phyloP scores from a whole-genome alignment of 1,140 invertebrate species.

The Phymorhynchus buccinoides region DNA sequence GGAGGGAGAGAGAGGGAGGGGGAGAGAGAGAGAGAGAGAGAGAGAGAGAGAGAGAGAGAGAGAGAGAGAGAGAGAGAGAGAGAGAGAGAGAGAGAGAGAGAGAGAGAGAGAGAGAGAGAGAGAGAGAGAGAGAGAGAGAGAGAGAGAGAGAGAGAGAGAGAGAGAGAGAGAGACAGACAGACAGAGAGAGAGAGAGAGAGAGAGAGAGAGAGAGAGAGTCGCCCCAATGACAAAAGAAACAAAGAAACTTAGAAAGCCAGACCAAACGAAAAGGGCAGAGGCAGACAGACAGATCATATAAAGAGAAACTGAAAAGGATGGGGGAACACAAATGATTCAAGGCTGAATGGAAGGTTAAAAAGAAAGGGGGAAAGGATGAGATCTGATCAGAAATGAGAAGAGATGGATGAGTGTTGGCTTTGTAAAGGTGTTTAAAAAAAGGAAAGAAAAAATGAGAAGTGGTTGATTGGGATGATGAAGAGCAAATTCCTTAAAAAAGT shows the following conservation, averaged over 20 bases:
- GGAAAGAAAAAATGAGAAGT: conserved; percentile 12
- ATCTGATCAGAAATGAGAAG: not conserved
- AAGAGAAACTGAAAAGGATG: not conserved
- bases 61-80: conserved; percentile 19
- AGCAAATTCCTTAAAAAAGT: too few relatives aligned
- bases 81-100: conserved; percentile 17
- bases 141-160: conserved; percentile 28
- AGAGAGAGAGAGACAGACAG: not conserved
- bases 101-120: conserved; percentile 26
- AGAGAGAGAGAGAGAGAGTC: conserved; percentile 16
- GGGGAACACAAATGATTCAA: not conserved
- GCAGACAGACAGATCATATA: too few relatives aligned
- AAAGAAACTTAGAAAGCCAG: too few relatives aligned
- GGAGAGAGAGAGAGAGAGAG: conserved; percentile 25
- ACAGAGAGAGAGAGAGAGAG: conserved; percentile 12
- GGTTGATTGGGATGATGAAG: too few relatives aligned
- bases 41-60: conserved; percentile 5
- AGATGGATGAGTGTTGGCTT: too few relatives aligned
- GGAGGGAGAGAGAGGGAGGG: conserved; percentile 32
- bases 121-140: conserved; percentile 32
- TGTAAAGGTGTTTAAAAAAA: too few relatives aligned
- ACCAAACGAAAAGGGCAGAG: too few relatives aligned
- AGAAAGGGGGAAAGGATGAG: conserved; percentile 19
- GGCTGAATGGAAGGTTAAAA: not conserved
- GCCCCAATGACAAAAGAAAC: too few relatives aligned